Evolutionary conservation across 2,888 invertebrate genomes (phyloP), one percentile per base, ranked within the genome.

Genomic region (Hemaris fuciformis): DNA sequence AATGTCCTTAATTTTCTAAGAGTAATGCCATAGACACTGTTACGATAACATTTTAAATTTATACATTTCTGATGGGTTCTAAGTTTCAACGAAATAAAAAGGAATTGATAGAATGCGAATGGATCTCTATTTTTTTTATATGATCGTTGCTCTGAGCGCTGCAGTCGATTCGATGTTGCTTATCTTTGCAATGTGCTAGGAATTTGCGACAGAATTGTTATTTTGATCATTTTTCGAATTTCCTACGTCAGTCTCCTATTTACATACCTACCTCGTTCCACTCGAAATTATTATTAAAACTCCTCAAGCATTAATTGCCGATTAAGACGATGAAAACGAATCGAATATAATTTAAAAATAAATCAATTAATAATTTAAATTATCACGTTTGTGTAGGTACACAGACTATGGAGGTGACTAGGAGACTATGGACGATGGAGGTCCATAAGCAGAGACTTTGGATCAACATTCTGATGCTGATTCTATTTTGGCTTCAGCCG

Each of bases 61-160:
- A 70, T 66, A 73, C 64, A 72, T 62, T 72, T 68, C 67, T 64
- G 27, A 66, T 67, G 62, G 63, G 62, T 53, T 48, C 23, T 53
- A 27, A 18, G 4, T 31, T 4, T 18, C 25, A 31, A 31, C 53
- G 18, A 46, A 53, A 53, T 18, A 53, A 27, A 53, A 18, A 53
- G 2, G 18, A 15, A 15, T 10, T 31, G 18, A n/a, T 10, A 48
- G 15, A 18, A 18, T 15, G 31, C 27, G 18, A 27, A 15, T 53
- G 27, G 53, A 48, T 53, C 53, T 31, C 53, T 53, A 53, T 20
- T 53, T 53, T 27, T 60, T 23, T 56, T 43, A n/a, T 74, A 53
- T 10, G 53, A 20, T 18, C 31, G 13, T 23, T 46, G 15, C 31
- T 53, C 27, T 53, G 53, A 53, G 53, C 53, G 53, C 3, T 27